Conservation (phyloP, 1,140 invertebrate genomes). For the Aphelinus atriplicis region DNA sequence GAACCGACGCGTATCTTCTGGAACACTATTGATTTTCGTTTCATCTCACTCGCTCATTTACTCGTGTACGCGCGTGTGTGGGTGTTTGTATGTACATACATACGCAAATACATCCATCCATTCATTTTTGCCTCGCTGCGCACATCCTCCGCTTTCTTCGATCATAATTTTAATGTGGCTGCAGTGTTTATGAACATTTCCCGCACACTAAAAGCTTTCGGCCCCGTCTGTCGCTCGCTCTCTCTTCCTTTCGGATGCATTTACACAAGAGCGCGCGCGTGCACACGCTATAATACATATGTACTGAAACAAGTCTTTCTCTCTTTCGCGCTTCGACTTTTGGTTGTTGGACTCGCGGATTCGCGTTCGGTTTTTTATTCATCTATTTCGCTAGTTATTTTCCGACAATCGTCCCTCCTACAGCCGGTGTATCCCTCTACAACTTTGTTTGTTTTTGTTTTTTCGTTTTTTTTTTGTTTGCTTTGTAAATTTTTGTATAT, state of each 20-base stretch:
- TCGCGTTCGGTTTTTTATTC: constrained; percentile 11
- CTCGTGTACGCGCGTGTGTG: constrained; percentile 28
- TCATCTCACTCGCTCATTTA: constrained; percentile 39
- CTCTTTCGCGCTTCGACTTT: not conserved
- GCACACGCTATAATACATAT: constrained; percentile 1
- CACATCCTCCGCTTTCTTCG: not conserved
- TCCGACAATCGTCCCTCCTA: constrained; percentile 41
- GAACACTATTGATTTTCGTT: constrained; percentile 41
- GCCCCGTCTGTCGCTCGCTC: not conserved
- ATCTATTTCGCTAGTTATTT: constrained; percentile 10
- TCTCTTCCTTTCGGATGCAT: too few relatives aligned
- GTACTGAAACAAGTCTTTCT: constrained; percentile 3
- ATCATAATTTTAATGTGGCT: not conserved
- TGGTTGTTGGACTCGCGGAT: not conserved
- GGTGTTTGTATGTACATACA: too few relatives aligned
- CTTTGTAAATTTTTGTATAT: constrained; percentile 32
- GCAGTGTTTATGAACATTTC: too few relatives aligned
- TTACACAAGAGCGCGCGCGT: not conserved
- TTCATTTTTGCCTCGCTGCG: not conserved
- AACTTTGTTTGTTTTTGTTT: constrained; percentile 38
- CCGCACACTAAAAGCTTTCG: not conserved
- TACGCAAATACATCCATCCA: not conserved
- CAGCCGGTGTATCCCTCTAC: constrained; percentile 52
- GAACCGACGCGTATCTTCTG: constrained; percentile 35
- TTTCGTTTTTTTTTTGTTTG: constrained; percentile 30